Percentiles rank a stretch among this genome's conserved stretches.
Conservation (phyloP, 2,797 vertebrate genomes). For the Pantherophis alleghaniensis region DNA sequence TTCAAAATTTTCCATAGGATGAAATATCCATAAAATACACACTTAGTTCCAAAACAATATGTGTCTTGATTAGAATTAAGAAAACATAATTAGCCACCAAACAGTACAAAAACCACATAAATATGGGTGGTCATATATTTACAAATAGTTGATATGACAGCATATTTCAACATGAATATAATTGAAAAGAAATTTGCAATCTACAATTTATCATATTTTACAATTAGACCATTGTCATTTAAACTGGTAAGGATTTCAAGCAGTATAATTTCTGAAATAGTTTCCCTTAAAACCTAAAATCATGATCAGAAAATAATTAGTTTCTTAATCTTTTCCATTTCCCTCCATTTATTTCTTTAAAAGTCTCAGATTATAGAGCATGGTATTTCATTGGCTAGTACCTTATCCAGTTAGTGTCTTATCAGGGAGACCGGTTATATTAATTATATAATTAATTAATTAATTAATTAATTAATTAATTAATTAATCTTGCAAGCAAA, state of each 20-base stretch:
- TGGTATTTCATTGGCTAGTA: not conserved
- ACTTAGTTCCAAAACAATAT: not conserved
- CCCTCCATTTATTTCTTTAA: not conserved
- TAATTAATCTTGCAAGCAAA: not conserved
- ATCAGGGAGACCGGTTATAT: not conserved
- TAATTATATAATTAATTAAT: too few relatives aligned
- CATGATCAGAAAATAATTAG: conserved; percentile 11
- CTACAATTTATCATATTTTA: not conserved
- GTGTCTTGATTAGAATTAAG: not conserved
- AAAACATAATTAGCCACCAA: not conserved
- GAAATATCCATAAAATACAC: not conserved
- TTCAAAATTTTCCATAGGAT: not conserved
- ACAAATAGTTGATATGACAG: not conserved
- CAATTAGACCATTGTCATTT: not conserved
- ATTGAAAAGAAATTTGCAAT: not conserved
- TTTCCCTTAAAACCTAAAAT: not conserved
- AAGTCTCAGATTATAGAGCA: not conserved
- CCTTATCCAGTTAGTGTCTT: not conserved
- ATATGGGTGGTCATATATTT: not conserved
- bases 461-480: too few relatives aligned
- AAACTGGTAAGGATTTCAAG: not conserved
- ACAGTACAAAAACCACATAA: not conserved
- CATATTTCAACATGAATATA: not conserved
- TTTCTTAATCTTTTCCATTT: not conserved
- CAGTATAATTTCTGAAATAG: not conserved